Base-by-base conservation (phyloP, 2,888 invertebrate genomes). In the Xanthia icteritia region DNA sequence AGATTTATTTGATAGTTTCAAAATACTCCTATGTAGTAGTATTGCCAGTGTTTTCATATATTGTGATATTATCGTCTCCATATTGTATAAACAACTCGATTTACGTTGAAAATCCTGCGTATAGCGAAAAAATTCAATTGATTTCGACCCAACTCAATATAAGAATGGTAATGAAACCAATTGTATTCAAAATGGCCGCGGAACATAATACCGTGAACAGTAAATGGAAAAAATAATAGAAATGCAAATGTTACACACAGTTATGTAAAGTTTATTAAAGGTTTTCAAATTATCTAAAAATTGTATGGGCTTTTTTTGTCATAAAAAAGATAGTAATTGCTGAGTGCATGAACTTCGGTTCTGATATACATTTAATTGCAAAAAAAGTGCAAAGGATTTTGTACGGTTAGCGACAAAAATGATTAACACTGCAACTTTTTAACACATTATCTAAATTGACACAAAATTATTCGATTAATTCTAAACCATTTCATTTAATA, bases 181-280 rank as follows among this genome's bases (percentile, higher is more conserved):
- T 76, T 69, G 60, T 61, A 68, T 86, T 69, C 73, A 72, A 72
- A 82, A 77, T 82, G 39, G 68, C 64, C 51, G 23, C 31, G 8
- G 56, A 77, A 73, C 48, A 69, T 83, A 71, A 84, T 68, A 81
- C 31, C 36, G 61, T 42, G 64, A 56, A 65, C 39, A 39, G 60
- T 60, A 74, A 81, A 82, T 71, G 68, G 74, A 64, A 82, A 85
- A 85, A 83, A 77, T 68, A 77, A 77, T 86, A 77, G 86, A 83
- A 83, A 86, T 82, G 86, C 77, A 82, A 86, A 83, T 83, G 45
- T 56, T 84, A 51, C 31, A 70, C 56, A 71, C 81, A 70, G 45
- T 51, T 81, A 73, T 68, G 68, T 66, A 54, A 69, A 67, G 39
- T 82, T 76, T 86, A 77, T 68, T 74, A 74, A 54, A 74, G 64